Evolutionary conservation across 2,797 vertebrate genomes (phyloP), one percentile per base, ranked within the genome.

Genomic region (Rallus crepitans): DNA sequence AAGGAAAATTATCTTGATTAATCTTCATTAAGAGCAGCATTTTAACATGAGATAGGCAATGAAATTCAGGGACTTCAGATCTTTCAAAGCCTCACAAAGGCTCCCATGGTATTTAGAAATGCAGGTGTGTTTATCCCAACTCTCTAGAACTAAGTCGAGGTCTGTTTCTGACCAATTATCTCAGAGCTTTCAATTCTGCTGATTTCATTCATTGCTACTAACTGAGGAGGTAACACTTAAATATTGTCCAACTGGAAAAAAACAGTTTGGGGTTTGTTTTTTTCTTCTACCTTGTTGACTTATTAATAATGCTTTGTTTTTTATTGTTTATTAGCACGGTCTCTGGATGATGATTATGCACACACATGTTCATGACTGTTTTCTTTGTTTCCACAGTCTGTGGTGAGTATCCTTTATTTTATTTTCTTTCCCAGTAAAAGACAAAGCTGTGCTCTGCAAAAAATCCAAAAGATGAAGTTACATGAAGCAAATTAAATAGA

Each of bases 231-330:
- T 39, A 81, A 14, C 27, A 48, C 66, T 95, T 94, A 95, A 95
- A 87, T 61, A 66, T 77, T 89, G 50, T 88, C 94, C 39, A 59
- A 52, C 33, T 69, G 68, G 70, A 55, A 84, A 78, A 82, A 73
- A 92, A 33, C 37, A 87, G 56, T 57, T 82, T 50, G 48, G 24
- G 24, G 24, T 25, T 48, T 11, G 16, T 27, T 31, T 28, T 30
- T 50, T 20, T 3, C 18, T 35, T 70, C 70, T 75, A 95, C 69
- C 80, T 88, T 90, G 79, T 79, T 93, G 84, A 96, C 89, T 95
- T 96, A 92, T 75, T 87, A 92, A 92, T 91, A 87, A 80, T 89
- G 70, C 94, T 97, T 96, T 94, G 71, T 96, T 97, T 97, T 87
- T 42, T 33, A 18, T 60, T 95, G 95, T 90, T 75, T 68, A 82